Percentiles rank a stretch among this genome's conserved stretches.
These are phyloP conservation scores for Hippolais icterina DNA, from an alignment of 2,113 vertebrate species.

Conservation along the genomic window DNA sequence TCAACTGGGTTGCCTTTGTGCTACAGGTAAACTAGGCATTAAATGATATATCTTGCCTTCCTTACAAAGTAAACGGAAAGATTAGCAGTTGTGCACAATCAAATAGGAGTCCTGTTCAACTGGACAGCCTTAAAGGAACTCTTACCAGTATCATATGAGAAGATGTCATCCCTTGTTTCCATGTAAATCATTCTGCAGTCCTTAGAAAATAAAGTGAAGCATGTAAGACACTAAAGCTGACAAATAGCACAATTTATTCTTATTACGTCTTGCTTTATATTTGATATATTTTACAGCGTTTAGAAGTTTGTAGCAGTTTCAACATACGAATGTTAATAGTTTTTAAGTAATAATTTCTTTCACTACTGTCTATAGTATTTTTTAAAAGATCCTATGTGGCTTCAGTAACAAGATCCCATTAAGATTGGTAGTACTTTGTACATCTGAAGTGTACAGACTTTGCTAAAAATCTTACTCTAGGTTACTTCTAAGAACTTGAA, in stretches of 20 bases:
- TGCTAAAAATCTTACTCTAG: not conserved
- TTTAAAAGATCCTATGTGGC: not conserved
- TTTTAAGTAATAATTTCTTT: not conserved
- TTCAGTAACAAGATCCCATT: not conserved
- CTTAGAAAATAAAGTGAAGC: not conserved
- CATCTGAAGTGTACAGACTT: not conserved
- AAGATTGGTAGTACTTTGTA: not conserved
- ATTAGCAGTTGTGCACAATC: not conserved
- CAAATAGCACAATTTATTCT: not conserved
- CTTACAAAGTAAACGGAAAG: not conserved
- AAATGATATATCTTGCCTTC: not conserved
- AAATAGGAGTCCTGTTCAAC: not conserved
- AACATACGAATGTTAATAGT: not conserved
- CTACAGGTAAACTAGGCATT: not conserved
- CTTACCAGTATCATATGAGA: not conserved
- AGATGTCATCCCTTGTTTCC: not conserved
- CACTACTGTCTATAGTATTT: not conserved
- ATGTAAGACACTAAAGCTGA: not conserved
- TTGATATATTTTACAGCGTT: not conserved
- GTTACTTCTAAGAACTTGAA: not conserved
- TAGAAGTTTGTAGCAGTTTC: not conserved
- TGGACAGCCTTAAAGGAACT: not conserved
- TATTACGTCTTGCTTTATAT: not conserved
- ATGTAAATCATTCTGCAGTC: not conserved
- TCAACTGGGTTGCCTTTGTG: not conserved